Evolutionary conservation across 2,888 invertebrate genomes (phyloP).

Genomic region (Hydriomena furcata): DNA sequence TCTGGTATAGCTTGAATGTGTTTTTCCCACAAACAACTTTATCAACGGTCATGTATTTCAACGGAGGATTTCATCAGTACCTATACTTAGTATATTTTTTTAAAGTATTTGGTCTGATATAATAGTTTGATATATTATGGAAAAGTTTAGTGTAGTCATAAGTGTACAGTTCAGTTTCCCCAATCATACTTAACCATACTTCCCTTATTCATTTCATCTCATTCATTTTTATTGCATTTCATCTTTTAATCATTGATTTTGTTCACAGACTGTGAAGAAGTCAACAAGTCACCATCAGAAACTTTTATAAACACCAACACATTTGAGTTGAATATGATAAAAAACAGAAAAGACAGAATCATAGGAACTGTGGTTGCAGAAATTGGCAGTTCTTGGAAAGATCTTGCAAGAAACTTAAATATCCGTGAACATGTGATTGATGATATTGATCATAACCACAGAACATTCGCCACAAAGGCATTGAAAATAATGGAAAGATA

Average conservation of each 20-base stretch:
- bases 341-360: constrained; percentile 57
- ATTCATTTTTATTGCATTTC: not conserved
- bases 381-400: constrained; percentile 68
- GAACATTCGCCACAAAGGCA: constrained; percentile 51
- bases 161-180: too few species aligned
- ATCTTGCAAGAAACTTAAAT: constrained; percentile 64
- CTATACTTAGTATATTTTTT: too few species aligned
- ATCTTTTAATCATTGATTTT: not conserved
- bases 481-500: constrained; percentile 54
- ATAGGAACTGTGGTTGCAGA: constrained; percentile 57
- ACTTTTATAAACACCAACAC: constrained; percentile 41
- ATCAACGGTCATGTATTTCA: too few species aligned
- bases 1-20: too few species aligned
- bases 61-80: too few species aligned
- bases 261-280: constrained; percentile 30
- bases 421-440: constrained; percentile 65
- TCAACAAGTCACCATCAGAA: constrained; percentile 31
- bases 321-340: constrained; percentile 42
- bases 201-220: too few species aligned
- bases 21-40: too few species aligned
- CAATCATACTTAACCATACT: too few species aligned
- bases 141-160: too few species aligned
- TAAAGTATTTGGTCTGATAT: too few species aligned
- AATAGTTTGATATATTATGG: too few species aligned
- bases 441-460: constrained; percentile 56